phyloP scores from a whole-genome alignment of 2,888 invertebrate species.

The Stegophylla sp. region DNA sequence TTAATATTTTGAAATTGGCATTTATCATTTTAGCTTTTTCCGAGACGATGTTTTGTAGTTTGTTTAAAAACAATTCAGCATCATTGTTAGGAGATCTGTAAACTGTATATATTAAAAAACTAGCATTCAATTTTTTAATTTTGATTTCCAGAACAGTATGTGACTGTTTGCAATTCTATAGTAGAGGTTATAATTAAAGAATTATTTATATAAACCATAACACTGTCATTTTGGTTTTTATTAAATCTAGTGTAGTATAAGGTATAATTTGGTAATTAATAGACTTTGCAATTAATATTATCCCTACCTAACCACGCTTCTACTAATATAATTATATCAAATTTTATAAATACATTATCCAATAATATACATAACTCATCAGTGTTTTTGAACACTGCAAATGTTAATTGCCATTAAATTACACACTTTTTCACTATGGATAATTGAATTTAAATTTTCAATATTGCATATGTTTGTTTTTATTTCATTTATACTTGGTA shows the following conservation, averaged over 20 bases:
- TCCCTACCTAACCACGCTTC: conserved; percentile 8
- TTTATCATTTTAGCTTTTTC: background rate
- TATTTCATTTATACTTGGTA: conserved; percentile 1
- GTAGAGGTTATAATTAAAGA: background rate
- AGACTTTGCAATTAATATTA: too few relatives aligned
- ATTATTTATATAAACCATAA: background rate
- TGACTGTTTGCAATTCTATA: background rate
- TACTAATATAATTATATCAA: background rate
- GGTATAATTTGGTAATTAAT: conserved; percentile 3
- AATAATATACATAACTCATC: background rate
- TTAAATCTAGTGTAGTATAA: background rate
- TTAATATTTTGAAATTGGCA: background rate
- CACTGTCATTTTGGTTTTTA: background rate
- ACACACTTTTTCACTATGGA: background rate
- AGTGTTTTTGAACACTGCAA: background rate
- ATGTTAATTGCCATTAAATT: background rate
- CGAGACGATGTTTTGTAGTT: background rate
- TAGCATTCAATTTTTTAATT: background rate
- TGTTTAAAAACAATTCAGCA: background rate
- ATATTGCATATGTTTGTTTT: conserved; percentile 3
- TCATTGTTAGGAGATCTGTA: conserved; percentile 5
- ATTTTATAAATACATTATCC: background rate
- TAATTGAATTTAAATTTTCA: background rate
- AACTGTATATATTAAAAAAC: background rate
- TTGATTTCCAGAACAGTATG: background rate